Conservation (phyloP, 23 tunicate genomes). For the Ciona savignyi region DNA sequence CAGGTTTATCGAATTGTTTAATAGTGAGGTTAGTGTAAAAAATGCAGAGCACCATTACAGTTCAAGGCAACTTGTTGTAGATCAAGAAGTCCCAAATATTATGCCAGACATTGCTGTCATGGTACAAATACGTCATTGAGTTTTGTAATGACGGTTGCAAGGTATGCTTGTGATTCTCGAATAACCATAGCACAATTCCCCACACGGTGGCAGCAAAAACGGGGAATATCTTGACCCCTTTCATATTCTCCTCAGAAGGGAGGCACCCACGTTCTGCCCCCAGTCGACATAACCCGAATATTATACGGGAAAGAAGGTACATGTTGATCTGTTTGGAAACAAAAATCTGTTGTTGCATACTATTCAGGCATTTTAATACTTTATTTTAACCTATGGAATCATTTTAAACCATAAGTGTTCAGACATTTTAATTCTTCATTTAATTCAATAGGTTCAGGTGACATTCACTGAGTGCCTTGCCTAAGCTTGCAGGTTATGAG, state of each 20-base stretch:
- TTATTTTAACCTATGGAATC: too few relatives aligned
- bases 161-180: slow-evolving; percentile 85
- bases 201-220: slow-evolving; percentile 73
- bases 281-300: slow-evolving; percentile 80
- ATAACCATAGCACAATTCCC: slow-evolving; percentile 74
- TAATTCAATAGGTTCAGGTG: too few relatives aligned
- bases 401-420: too few relatives aligned
- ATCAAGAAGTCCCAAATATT: slow-evolving; percentile 56
- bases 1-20: too few relatives aligned
- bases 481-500: too few relatives aligned
- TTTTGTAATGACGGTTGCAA: slow-evolving; percentile 61
- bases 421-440: too few relatives aligned
- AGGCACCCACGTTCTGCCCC: slow-evolving; percentile 70
- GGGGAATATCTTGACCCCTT: slow-evolving; percentile 72
- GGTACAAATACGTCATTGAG: slow-evolving; percentile 80
- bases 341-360: neutral
- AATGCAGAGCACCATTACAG: too few relatives aligned
- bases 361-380: too few relatives aligned
- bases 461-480: too few relatives aligned
- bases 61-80: slow-evolving; percentile 35
- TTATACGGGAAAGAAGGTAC: slow-evolving; percentile 65
- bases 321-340: too few relatives aligned
- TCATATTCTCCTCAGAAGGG: slow-evolving; percentile 40
- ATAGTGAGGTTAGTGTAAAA: too few relatives aligned
- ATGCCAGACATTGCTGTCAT: slow-evolving; percentile 76